Conservation (phyloP, 2,888 invertebrate species). For the Chelonus formosanus region DNA sequence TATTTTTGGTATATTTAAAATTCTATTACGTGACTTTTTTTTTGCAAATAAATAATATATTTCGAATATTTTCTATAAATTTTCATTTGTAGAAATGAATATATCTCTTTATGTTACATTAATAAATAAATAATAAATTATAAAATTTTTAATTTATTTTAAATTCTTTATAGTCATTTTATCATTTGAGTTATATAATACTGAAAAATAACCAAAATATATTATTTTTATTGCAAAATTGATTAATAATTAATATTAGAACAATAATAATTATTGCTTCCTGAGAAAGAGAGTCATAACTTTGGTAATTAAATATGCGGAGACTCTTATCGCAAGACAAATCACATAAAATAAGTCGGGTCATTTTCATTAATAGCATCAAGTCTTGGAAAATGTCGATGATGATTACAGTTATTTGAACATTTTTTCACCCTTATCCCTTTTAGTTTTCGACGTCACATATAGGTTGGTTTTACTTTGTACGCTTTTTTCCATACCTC, state of each 20-base stretch:
- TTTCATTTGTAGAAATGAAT: too few species aligned
- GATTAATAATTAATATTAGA: background rate
- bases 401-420: slow-evolving; percentile 45
- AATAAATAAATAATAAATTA: too few species aligned
- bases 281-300: background rate
- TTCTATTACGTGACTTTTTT: too few species aligned
- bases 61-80: too few species aligned
- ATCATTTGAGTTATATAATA: slow-evolving; percentile 6
- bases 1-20: too few species aligned
- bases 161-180: too few species aligned
- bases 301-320: slow-evolving; percentile 10
- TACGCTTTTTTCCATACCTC: slow-evolving; percentile 97
- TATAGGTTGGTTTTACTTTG: slow-evolving; percentile 87
- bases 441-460: slow-evolving; percentile 69
- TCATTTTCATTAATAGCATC: slow-evolving; percentile 59
- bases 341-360: slow-evolving; percentile 58
- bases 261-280: background rate
- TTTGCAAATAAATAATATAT: too few species aligned
- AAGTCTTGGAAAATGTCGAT: slow-evolving; percentile 53
- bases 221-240: too few species aligned
- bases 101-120: too few species aligned
- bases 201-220: too few species aligned
- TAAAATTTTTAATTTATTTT: too few species aligned
- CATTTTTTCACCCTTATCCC: slow-evolving; percentile 36
- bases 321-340: slow-evolving; percentile 19